These are phyloP conservation scores for Macrotus californicus DNA, from an alignment of 2,113 vertebrate species.

Conservation along the genomic window DNA sequence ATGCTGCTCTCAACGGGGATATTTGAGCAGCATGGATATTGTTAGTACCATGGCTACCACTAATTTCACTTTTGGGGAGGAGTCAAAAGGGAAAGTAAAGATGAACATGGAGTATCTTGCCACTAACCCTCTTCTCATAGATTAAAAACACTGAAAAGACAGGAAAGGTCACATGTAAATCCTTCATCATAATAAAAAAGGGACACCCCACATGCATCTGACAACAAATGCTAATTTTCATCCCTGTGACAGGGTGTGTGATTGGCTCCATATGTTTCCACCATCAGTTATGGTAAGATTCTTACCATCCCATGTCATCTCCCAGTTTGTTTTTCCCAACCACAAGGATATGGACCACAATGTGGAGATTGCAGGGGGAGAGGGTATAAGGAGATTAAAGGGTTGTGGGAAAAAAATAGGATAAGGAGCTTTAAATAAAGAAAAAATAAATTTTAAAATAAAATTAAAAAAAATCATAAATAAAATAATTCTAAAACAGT, in stretches of 20 bases:
- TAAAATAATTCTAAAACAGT: background rate
- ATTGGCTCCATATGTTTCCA: conserved; percentile 68
- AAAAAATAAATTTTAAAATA: background rate
- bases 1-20: background rate
- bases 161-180: background rate
- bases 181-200: background rate
- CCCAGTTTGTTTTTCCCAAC: conserved; percentile 43
- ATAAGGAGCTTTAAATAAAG: background rate
- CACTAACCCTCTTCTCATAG: background rate
- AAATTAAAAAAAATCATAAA: background rate
- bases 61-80: background rate
- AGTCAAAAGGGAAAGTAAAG: background rate
- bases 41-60: background rate
- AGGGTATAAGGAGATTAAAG: no score
- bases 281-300: conserved; percentile 59
- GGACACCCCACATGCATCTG: conserved; percentile 47
- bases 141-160: background rate
- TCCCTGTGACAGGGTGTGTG: conserved; percentile 49
- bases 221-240: conserved; percentile 69
- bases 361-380: no score
- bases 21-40: background rate
- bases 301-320: conserved; percentile 45
- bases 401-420: no score
- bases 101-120: background rate
- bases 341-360: background rate